Evolutionary conservation across 2,113 vertebrate genomes (phyloP), one percentile per base, ranked within the genome.

Genomic region (Murina feae): DNA sequence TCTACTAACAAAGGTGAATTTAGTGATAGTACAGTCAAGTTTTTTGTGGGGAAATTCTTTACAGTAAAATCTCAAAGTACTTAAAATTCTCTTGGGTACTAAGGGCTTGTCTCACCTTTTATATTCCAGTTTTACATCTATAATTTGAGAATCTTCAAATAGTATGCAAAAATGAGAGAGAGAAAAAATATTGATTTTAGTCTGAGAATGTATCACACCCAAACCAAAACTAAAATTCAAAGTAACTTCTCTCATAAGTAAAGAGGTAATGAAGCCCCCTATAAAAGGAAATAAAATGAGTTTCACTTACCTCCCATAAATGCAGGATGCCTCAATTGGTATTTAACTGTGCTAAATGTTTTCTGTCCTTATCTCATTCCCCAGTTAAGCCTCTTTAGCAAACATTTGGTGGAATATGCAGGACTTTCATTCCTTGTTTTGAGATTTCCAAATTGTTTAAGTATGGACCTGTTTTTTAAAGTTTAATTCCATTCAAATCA

Each of bases 191-290:
- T 6, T 84, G 63, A 82, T 96, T 93, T 92, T 58, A 88, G 20
- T 68, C 53, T 53, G 9, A 96, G 81, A 90, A 74, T 51, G 16
- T 90, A 87, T 91, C 60, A 74, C 84, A 60, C 25, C 69, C 44
- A 84, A 91, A 55, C 20, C 28, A n/a, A 89, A 95, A 86, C 95
- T 82, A 93, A 88, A 94, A 95, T 95, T 63, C 55, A 87, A 66
- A 86, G 39, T 78, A 71, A 85, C 65, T 49, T 74, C 76, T 79
- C 35, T 91, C 23, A 18, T 79, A 81, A 83, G 51, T 76, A 44
- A 89, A 79, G 37, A 89, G 55, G 37, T n/a, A 39, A 69, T 65
- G 68, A 91, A 86, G 37, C n/a, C 51, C 53, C 21, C 17, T 68
- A 5, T 12, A 42, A 32, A 68, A 92, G n/a, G 79, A 89, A 86